A percentile compares a stretch with the other conserved stretches of the same genome.
Conservation (phyloP, 2,888 invertebrate species). For the Therioaphis trifolii region DNA sequence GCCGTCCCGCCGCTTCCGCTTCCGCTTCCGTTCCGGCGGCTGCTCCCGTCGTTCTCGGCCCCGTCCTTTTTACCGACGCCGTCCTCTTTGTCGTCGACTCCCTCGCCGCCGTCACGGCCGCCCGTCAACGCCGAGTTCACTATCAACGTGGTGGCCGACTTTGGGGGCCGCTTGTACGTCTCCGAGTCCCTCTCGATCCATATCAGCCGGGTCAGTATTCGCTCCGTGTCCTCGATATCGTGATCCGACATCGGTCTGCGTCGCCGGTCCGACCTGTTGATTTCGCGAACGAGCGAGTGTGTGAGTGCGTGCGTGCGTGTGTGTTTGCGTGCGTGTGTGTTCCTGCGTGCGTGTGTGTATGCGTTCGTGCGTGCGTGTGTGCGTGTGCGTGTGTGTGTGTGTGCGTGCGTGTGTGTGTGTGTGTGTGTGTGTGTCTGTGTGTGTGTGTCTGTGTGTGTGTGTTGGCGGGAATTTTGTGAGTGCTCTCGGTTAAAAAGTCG, state of each 20-base stretch:
- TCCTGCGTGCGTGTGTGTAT: not conserved
- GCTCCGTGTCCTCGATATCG: not conserved
- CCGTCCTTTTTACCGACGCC: not conserved
- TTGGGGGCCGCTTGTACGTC: too few relatives aligned
- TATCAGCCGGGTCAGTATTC: not conserved
- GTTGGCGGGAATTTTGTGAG: too few relatives aligned
- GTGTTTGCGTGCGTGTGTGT: not conserved
- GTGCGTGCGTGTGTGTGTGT: too few relatives aligned
- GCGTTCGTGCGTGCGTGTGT: not conserved
- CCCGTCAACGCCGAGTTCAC: too few relatives aligned
- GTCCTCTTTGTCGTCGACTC: too few relatives aligned
- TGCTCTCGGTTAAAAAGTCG: too few relatives aligned
- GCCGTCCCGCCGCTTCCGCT: not conserved
- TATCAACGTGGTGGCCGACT: not conserved
- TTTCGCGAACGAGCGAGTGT: not conserved
- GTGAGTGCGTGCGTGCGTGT: not conserved
- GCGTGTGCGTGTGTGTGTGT: too few relatives aligned
- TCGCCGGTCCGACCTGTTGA: not conserved
- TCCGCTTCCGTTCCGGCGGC: not conserved
- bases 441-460: too few relatives aligned
- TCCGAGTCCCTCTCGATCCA: not conserved
- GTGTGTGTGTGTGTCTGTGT: too few relatives aligned
- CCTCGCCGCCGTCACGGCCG: too few relatives aligned
- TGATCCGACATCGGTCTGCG: too few relatives aligned
- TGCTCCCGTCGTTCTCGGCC: not conserved